phyloP scores from a whole-genome alignment of 2,113 vertebrate genomes.

The Larimichthys crocea region DNA sequence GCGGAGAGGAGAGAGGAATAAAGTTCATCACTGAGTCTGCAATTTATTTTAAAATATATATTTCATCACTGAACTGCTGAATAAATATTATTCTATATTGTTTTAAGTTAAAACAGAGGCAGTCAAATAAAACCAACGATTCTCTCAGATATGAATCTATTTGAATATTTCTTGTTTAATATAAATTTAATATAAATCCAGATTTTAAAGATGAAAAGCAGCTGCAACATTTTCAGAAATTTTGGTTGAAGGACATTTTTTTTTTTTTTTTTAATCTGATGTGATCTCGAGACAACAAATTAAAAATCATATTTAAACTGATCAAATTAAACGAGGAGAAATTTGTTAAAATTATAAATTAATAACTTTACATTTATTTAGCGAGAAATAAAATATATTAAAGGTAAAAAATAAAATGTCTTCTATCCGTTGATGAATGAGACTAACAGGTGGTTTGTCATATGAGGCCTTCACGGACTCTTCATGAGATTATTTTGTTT shows the following conservation, averaged over 20 bases:
- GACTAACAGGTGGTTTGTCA: constrained; percentile 49
- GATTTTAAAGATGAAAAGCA: too few relatives aligned
- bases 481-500: neutral
- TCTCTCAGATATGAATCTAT: neutral
- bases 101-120: neutral
- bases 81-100: neutral
- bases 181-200: too few relatives aligned
- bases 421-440: neutral
- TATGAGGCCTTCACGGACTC: constrained; percentile 23
- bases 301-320: neutral
- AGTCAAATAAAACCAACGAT: neutral
- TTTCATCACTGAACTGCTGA: neutral
- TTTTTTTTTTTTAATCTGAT: neutral
- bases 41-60: neutral
- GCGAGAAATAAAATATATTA: too few relatives aligned
- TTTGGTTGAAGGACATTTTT: neutral
- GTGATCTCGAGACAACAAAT: neutral
- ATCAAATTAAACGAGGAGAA: neutral
- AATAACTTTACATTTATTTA: neutral
- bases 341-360: neutral
- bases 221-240: neutral
- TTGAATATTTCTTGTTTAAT: neutral
- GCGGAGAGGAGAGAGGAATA: neutral
- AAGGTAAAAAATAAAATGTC: neutral
- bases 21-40: neutral